Evolutionary conservation across 2,797 vertebrate genomes (phyloP).

Genomic region (Vireo griseus): DNA sequence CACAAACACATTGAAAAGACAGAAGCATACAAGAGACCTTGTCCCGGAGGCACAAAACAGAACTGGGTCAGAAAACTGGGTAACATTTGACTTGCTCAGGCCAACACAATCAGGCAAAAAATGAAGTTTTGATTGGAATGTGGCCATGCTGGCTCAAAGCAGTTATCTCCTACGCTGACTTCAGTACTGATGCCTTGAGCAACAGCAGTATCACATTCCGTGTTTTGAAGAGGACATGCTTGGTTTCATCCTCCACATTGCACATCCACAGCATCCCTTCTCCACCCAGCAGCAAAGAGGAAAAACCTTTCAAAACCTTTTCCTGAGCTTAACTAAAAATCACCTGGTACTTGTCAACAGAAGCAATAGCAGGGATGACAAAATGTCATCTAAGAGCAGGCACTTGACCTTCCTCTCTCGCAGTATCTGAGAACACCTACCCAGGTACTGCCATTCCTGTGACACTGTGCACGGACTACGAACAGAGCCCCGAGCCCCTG

Average conservation of each 20-base stretch:
- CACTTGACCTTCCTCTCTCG: neutral
- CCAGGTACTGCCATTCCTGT: neutral
- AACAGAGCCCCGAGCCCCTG: rapidly evolving
- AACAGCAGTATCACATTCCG: neutral
- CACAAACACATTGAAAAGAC: neutral
- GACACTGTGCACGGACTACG: rapidly evolving
- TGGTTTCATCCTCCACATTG: neutral
- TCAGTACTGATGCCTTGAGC: neutral
- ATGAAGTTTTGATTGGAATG: slow-evolving; percentile 31
- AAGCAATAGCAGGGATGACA: neutral
- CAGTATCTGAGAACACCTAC: rapidly evolving
- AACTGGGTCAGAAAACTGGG: slow-evolving; percentile 51
- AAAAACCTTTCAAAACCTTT: neutral
- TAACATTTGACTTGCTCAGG: slow-evolving; percentile 27
- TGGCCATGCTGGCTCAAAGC: neutral
- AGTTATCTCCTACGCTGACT: neutral
- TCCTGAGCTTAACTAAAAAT: neutral
- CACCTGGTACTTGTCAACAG: neutral
- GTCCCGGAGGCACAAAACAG: slow-evolving; percentile 26
- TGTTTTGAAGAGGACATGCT: neutral
- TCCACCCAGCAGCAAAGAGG: neutral
- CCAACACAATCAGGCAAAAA: slow-evolving; percentile 36
- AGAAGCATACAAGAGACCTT: slow-evolving; percentile 1
- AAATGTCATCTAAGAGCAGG: neutral
- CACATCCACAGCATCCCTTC: neutral